Evolutionary conservation across 2,888 invertebrate species (phyloP).

Genomic region (Neocrepidodera transversa): DNA sequence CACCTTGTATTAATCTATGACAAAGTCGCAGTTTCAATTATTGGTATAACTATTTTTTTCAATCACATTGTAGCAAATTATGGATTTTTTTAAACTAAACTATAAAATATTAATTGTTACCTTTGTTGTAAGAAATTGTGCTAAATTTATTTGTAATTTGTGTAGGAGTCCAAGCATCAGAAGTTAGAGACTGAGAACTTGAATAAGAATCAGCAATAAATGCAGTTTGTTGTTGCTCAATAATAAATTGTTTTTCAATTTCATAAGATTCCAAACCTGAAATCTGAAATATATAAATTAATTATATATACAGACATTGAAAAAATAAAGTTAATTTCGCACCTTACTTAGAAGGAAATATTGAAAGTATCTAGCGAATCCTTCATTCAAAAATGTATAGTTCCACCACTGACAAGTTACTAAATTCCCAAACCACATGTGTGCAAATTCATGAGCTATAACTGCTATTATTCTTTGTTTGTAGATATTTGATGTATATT

Average conservation of each 20-base stretch:
- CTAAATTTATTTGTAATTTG: conserved; percentile 71
- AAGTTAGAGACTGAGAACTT: conserved; percentile 67
- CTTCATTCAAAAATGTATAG: conserved; percentile 77
- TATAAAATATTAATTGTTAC: conserved; percentile 32
- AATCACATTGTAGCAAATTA: too few relatives aligned
- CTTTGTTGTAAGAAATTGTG: conserved; percentile 60
- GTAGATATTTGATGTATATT: conserved; percentile 38
- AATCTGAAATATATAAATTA: conserved; percentile 11
- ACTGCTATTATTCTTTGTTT: conserved; percentile 70
- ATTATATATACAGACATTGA: neutral
- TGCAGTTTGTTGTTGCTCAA: conserved; percentile 72
- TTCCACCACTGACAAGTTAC: conserved; percentile 81
- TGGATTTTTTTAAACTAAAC: too few relatives aligned
- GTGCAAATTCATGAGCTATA: conserved; percentile 79
- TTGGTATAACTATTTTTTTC: too few relatives aligned
- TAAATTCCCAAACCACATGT: conserved; percentile 84
- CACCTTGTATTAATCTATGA: too few relatives aligned
- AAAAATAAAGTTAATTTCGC: conserved; percentile 51
- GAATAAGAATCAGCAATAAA: conserved; percentile 67
- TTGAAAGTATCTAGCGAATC: conserved; percentile 77
- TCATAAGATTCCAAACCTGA: conserved; percentile 50
- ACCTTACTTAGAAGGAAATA: conserved; percentile 61
- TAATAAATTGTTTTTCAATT: conserved; percentile 73
- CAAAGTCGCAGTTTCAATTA: too few relatives aligned
- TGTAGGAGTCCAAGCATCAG: conserved; percentile 64